Evolutionary conservation across 2,113 vertebrate species (phyloP).

Genomic region (Corapipo altera): DNA sequence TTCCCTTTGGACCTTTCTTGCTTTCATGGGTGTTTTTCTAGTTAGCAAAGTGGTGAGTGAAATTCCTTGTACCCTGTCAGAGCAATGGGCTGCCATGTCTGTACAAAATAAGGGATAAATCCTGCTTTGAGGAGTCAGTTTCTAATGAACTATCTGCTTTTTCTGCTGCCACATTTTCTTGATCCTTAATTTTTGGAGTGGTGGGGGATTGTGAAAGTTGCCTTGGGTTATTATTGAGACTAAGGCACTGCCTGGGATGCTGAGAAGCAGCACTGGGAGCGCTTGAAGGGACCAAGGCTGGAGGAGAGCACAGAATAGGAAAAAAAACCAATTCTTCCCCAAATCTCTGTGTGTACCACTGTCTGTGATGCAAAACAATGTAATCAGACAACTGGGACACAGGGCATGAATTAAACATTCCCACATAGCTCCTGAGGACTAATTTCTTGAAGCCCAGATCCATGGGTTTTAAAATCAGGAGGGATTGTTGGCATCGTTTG

Average conservation of each 20-base stretch:
- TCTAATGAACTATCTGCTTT: accelerated
- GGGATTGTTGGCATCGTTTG: background rate
- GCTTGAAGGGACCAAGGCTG: background rate
- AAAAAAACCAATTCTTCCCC: background rate
- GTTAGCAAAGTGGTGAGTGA: background rate
- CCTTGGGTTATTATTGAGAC: background rate
- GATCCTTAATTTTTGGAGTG: background rate
- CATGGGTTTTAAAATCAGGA: background rate
- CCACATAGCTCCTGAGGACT: background rate
- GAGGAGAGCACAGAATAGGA: background rate
- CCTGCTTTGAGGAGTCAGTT: background rate
- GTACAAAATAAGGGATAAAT: background rate
- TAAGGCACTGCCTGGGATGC: background rate
- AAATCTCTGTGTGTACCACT: background rate
- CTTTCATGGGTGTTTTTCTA: background rate
- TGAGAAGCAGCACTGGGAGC: background rate
- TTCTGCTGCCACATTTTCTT: background rate
- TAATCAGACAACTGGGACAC: background rate
- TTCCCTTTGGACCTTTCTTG: background rate
- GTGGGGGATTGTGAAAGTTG: background rate
- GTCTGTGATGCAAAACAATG: background rate
- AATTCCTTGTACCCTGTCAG: background rate
- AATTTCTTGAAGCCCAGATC: background rate
- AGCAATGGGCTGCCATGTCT: accelerated
- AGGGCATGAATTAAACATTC: background rate